A percentile compares a stretch with the other conserved stretches of the same genome.
These are phyloP conservation scores for Lithobates pipiens DNA, from an alignment of 2,797 vertebrate species.

Conservation along the genomic window DNA sequence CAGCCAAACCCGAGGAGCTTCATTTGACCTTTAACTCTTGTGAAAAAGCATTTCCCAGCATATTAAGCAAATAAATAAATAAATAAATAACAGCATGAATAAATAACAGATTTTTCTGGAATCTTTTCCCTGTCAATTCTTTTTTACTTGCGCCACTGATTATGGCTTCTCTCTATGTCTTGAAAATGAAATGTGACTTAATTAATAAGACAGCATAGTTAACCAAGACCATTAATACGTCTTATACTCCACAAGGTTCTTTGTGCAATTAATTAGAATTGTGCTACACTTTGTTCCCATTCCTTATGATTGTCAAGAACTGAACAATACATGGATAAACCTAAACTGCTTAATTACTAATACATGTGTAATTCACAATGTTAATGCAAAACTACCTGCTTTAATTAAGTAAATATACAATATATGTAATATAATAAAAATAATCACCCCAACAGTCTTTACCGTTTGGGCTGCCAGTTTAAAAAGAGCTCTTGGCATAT, in stretches of 20 bases:
- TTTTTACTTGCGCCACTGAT: slow-evolving; percentile 1
- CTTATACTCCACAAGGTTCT: neutral
- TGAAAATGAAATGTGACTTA: slow-evolving; percentile 7
- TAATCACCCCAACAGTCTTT: neutral
- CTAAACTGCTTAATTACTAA: slow-evolving; percentile 16
- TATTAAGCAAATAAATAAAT: neutral
- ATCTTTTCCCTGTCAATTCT: neutral
- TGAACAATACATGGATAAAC: slow-evolving; percentile 9
- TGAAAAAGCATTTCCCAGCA: neutral
- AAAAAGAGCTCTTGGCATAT: slow-evolving; percentile 24
- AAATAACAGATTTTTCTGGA: neutral
- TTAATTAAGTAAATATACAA: slow-evolving; percentile 11
- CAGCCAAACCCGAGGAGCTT: neutral
- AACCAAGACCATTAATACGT: neutral
- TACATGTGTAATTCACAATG: slow-evolving; percentile 24
- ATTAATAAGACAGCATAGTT: slow-evolving; percentile 14
- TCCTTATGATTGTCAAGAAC: slow-evolving; percentile 12
- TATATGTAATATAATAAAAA: neutral
- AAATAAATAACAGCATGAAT: neutral
- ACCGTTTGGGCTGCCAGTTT: slow-evolving; percentile 2
- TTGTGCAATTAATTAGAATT: slow-evolving; percentile 16
- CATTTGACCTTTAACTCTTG: neutral
- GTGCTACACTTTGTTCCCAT: neutral
- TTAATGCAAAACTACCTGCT: slow-evolving; percentile 8
- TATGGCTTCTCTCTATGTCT: neutral